Evolutionary conservation across 2,888 invertebrate genomes (phyloP).

Genomic region (Mycogona germanica): DNA sequence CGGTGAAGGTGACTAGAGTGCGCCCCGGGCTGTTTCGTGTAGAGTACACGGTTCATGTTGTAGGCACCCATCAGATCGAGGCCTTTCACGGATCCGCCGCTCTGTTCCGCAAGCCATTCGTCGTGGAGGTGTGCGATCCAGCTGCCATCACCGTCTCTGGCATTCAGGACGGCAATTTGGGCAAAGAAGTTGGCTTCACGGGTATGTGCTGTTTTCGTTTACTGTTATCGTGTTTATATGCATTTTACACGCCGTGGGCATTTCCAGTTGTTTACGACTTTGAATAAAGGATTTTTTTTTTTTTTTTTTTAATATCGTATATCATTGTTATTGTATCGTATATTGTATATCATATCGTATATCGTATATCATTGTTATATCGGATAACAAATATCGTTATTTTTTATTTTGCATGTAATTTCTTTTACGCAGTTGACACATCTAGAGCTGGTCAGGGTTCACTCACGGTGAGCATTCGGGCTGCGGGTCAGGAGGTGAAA

Average conservation of each 20-base stretch:
- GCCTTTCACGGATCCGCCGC: conserved; percentile 48
- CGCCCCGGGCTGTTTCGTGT: conserved; percentile 43
- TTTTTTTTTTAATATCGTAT: background rate
- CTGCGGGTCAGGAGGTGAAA: conserved; percentile 67
- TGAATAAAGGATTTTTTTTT: too few species aligned
- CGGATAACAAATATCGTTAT: background rate
- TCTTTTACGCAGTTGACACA: conserved; percentile 47
- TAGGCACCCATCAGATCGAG: conserved; percentile 60
- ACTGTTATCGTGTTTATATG: too few species aligned
- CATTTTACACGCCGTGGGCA: too few species aligned
- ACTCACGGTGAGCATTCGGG: conserved; percentile 64
- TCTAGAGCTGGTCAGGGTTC: conserved; percentile 70
- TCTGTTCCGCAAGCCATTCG: conserved; percentile 48
- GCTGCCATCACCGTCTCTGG: conserved; percentile 38
- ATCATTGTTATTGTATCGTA: background rate
- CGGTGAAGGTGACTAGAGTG: conserved; percentile 35
- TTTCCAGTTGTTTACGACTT: too few species aligned
- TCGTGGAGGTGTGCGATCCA: conserved; percentile 52
- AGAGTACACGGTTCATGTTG: conserved; percentile 61
- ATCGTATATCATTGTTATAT: background rate
- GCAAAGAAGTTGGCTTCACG: conserved; percentile 35
- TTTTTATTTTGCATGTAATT: conserved; percentile 1
- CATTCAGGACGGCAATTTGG: conserved; percentile 36
- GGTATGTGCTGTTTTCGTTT: conserved; percentile 29
- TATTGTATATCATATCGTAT: background rate